Conservation (phyloP, 1,140 invertebrate species). For the Halesus radiatus region DNA sequence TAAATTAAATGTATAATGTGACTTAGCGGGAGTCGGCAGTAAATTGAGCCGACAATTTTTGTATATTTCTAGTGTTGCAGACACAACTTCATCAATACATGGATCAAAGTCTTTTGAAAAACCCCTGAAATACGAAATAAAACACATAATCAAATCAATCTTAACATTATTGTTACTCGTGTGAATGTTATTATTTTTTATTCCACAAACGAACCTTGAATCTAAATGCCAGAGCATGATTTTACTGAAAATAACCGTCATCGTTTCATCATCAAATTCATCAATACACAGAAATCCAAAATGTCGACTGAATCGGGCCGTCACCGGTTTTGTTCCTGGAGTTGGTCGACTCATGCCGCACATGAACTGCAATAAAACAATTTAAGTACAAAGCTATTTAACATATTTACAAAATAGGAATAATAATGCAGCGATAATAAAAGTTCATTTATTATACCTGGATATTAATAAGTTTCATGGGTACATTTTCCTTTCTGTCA, state of each 20-base stretch:
- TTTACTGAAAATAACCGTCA: slow-evolving; percentile 90
- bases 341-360: slow-evolving; percentile 90
- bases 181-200: too few relatives aligned
- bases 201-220: slow-evolving; percentile 74
- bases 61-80: slow-evolving; percentile 89
- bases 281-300: slow-evolving; percentile 92
- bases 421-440: too few relatives aligned
- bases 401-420: too few relatives aligned
- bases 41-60: slow-evolving; percentile 86
- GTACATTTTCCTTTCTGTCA: slow-evolving; percentile 86
- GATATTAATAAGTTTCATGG: slow-evolving; percentile 90
- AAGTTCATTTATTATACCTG: too few relatives aligned
- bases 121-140: slow-evolving; percentile 74
- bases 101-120: slow-evolving; percentile 97
- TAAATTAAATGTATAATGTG: slow-evolving; percentile 95
- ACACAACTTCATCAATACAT: slow-evolving; percentile 90
- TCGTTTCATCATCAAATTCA: slow-evolving; percentile 89
- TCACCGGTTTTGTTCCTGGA: slow-evolving; percentile 87
- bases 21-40: slow-evolving; percentile 91
- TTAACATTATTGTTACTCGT: too few relatives aligned
- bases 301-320: slow-evolving; percentile 90
- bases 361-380: slow-evolving; percentile 70
- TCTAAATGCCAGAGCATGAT: slow-evolving; percentile 96
- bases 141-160: not conserved
- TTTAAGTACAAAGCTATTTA: too few relatives aligned